phyloP scores from a whole-genome alignment of 2,797 vertebrate genomes.

The Leptodactylus fallax region DNA sequence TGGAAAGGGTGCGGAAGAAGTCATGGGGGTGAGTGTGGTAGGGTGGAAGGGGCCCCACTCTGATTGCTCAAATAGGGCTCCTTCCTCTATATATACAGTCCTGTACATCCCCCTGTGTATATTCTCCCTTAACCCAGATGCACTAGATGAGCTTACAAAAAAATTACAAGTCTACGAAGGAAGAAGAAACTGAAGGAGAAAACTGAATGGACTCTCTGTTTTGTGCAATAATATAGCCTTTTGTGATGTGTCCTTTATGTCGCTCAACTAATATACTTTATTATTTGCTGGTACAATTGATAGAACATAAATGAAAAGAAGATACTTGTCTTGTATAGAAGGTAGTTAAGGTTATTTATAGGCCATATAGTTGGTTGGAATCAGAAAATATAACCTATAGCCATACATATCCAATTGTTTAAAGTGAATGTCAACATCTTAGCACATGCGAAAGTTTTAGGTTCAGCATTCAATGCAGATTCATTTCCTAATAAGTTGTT shows the following conservation, averaged over 20 bases:
- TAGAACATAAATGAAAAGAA: background rate
- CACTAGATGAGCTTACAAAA: slow-evolving; percentile 86
- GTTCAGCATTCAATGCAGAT: background rate
- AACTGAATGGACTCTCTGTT: background rate
- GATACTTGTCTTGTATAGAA: background rate
- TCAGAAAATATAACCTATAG: background rate
- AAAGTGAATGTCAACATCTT: background rate
- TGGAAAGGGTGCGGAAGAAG: background rate
- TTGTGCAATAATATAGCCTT: slow-evolving; percentile 31
- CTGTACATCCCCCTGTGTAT: background rate
- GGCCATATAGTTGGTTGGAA: background rate
- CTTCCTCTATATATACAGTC: background rate
- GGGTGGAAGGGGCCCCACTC: background rate
- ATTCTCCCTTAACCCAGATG: slow-evolving; percentile 75
- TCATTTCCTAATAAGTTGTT: too few relatives aligned
- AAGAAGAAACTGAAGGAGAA: slow-evolving; percentile 65
- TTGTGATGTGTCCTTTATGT: slow-evolving; percentile 27
- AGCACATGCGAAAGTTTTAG: background rate
- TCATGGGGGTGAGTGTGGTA: background rate
- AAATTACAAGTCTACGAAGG: slow-evolving; percentile 81
- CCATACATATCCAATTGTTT: background rate
- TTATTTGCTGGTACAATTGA: background rate
- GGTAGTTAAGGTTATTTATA: background rate
- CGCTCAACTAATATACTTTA: background rate
- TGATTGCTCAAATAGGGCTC: background rate